Conservation (phyloP, 2,113 vertebrate genomes). For the Willisornis vidua region DNA sequence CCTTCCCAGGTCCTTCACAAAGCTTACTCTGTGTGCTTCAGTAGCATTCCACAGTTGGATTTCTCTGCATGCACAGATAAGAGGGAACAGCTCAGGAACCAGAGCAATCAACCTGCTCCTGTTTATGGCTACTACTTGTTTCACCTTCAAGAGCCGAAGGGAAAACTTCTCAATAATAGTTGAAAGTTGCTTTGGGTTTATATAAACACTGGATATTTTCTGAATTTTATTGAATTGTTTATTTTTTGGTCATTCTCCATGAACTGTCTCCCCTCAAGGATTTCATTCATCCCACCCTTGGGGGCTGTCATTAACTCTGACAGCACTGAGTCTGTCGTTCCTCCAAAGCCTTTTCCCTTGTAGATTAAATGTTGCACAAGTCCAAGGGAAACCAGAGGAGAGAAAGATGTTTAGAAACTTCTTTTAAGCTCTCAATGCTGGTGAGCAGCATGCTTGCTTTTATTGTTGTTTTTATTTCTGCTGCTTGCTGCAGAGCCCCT, state of each 20-base stretch:
- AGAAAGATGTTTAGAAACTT: not conserved
- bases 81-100: not conserved
- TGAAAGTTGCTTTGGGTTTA: not conserved
- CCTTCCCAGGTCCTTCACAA: not conserved
- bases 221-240: not conserved
- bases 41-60: not conserved
- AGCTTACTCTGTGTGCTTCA: not conserved
- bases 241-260: not conserved
- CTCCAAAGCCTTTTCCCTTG: not conserved
- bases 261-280: not conserved
- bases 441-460: not conserved
- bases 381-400: not conserved
- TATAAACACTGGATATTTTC: not conserved
- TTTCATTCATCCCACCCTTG: not conserved
- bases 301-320: not conserved
- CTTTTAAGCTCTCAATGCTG: not conserved
- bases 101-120: not conserved
- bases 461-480: not conserved
- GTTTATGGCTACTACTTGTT: not conserved
- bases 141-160: not conserved
- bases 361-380: not conserved
- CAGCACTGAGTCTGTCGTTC: not conserved
- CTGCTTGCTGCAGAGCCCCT: not conserved
- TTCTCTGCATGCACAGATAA: not conserved
- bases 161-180: not conserved